Evolutionary conservation across 2,888 invertebrate species (phyloP).

Genomic region (Gari tellinella): DNA sequence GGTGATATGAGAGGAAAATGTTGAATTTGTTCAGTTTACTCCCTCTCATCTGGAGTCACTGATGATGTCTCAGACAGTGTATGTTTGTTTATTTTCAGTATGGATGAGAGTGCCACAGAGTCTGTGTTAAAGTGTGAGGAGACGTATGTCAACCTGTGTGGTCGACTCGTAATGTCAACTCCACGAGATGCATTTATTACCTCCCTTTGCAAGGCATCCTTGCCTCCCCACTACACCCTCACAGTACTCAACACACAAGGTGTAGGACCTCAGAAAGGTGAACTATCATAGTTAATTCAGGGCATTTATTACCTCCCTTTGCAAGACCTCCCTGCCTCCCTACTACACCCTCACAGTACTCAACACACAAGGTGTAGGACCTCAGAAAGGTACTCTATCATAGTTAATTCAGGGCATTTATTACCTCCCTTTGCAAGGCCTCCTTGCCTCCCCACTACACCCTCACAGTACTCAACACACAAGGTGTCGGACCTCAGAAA

Average conservation of each 20-base stretch:
- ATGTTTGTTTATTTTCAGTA: slow-evolving; percentile 86
- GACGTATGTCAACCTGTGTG: slow-evolving; percentile 95
- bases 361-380: slow-evolving; percentile 81
- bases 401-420: no score
- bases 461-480: slow-evolving; percentile 90
- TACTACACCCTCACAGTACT: slow-evolving; percentile 96
- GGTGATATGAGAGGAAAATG: no score
- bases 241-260: slow-evolving; percentile 89
- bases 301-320: slow-evolving; percentile 89
- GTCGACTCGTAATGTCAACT: slow-evolving; percentile 90
- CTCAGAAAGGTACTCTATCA: slow-evolving; percentile 61
- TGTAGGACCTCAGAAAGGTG: slow-evolving; percentile 53
- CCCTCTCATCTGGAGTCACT: no score
- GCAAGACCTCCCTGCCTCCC: slow-evolving; percentile 97
- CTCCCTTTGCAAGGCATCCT: slow-evolving; percentile 97
- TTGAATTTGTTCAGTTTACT: no score
- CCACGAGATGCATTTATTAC: slow-evolving; percentile 97
- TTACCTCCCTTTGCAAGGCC: slow-evolving; percentile 97
- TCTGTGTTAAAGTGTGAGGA: slow-evolving; percentile 96
- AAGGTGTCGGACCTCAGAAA: slow-evolving; percentile 54
- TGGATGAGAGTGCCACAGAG: slow-evolving; percentile 96
- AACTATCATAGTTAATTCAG: neutral
- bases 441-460: slow-evolving; percentile 98
- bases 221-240: slow-evolving; percentile 97
- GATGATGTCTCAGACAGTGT: no score